A percentile compares a stretch with the other conserved stretches of the same genome.
Evolutionary conservation across 2,888 invertebrate genomes (phyloP).

Genomic region (Melinaea marsaeus): DNA sequence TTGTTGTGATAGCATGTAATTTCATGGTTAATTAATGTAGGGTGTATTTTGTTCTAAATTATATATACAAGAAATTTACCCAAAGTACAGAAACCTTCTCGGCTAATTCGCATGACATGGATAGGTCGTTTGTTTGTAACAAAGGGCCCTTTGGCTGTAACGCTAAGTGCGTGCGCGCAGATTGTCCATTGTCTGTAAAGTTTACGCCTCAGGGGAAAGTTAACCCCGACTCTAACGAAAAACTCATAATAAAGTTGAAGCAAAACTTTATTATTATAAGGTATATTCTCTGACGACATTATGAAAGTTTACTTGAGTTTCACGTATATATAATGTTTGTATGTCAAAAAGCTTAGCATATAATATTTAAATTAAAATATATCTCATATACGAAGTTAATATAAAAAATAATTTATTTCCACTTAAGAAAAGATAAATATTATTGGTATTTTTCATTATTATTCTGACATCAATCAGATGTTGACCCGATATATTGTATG

Average conservation of each 20-base stretch:
- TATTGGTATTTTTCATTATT: too few relatives aligned
- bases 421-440: too few relatives aligned
- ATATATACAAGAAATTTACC: conserved; percentile 33
- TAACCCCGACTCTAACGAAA: conserved; percentile 18
- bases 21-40: background rate
- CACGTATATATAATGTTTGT: too few relatives aligned
- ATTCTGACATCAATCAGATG: background rate
- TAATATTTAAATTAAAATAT: too few relatives aligned
- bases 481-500: conserved; percentile 4
- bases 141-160: conserved; percentile 53
- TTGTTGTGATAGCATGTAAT: background rate
- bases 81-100: too few relatives aligned
- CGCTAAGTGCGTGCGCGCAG: conserved; percentile 51
- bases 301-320: conserved; percentile 1
- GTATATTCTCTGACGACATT: conserved; percentile 16
- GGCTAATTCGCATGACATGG: conserved; percentile 48
- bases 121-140: conserved; percentile 56
- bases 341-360: too few relatives aligned
- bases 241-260: conserved; percentile 21
- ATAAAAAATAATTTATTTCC: too few relatives aligned
- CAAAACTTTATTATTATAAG: conserved; percentile 18
- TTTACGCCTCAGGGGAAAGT: conserved; percentile 27
- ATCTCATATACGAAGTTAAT: too few relatives aligned
- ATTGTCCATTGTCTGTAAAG: conserved; percentile 43
- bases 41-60: conserved; percentile 32